Evolutionary conservation across 2,113 vertebrate species (phyloP), one percentile per base, ranked within the genome.

Genomic region (Mormoops blainvillei): DNA sequence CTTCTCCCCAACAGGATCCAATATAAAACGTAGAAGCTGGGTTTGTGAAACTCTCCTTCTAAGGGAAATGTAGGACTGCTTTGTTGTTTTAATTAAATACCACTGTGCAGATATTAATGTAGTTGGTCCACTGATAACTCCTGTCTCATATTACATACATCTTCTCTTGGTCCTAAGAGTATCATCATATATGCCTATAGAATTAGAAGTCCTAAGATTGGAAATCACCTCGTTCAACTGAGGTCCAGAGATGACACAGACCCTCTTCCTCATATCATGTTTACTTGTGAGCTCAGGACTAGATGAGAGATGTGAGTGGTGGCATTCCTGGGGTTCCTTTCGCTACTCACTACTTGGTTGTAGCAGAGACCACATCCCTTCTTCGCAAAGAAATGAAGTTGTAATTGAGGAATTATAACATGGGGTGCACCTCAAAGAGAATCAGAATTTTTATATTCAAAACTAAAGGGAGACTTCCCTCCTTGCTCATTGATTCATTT

Each of bases 391-490:
- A 61, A 16, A 2, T 74, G 61, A 71, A 41, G 1, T 6, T 28
- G 3, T 45, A 15, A 65, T 26, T 65, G 19, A 58, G 4, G 38
- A 61, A 18, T 89, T 38, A 63, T 74, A 73, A 58, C 10, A 33
- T 20, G 7, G n/a, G 28, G 10, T 24, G 8, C 76, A 84, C 7
- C 58, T 81, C 77, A 67, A 81, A 71, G 2, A 81, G 50, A 87
- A 91, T 54, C 19, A 52, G 56, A 76, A 76, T 54, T 67, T 85
- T 77, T 58, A 77, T 58, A 48, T 33, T 78, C 76, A 88, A 92
- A 56, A 74, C 74, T 50, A 84, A 92, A 94, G 2, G 24, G 19
- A 87, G 31, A 74, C 24, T 16, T 86, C 54, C 20, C 24, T n/a
- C 24, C 45, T 84, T 7, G 22, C 48, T 67, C 7, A 24, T 7